phyloP scores from a whole-genome alignment of 2,113 vertebrate genomes.

The Oxygymnocypris stewartii region DNA sequence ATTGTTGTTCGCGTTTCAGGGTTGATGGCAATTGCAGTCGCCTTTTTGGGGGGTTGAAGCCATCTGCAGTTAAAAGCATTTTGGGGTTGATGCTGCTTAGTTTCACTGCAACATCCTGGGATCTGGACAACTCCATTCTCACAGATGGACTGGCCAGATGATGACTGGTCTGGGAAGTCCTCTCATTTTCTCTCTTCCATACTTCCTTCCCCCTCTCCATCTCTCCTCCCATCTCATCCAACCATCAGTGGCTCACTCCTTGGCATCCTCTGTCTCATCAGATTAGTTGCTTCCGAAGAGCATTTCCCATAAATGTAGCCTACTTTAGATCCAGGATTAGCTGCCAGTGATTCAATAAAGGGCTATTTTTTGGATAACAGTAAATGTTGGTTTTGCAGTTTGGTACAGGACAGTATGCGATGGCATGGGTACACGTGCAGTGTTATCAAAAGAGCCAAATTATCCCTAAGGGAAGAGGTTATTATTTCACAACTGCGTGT shows the following conservation, averaged over 20 bases:
- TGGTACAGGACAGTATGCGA: conserved; percentile 50
- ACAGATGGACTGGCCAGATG: conserved; percentile 60
- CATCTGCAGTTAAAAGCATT: conserved; percentile 18
- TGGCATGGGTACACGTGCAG: conserved; percentile 41
- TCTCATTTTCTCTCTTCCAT: conserved; percentile 21
- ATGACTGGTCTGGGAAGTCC: conserved; percentile 58
- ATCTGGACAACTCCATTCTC: conserved; percentile 59
- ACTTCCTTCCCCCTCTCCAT: conserved; percentile 25
- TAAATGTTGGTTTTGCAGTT: conserved; percentile 51
- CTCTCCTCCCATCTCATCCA: conserved; percentile 37
- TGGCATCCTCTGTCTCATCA: conserved; percentile 50
- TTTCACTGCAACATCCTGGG: conserved; percentile 53
- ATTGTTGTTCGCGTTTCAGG: not conserved
- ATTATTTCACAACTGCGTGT: conserved; percentile 53
- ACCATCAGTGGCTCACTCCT: conserved; percentile 44
- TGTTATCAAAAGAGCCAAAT: conserved; percentile 56
- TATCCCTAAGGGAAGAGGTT: conserved; percentile 51
- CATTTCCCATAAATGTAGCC: conserved; percentile 68
- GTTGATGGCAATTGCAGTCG: not conserved
- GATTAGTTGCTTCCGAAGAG: conserved; percentile 65
- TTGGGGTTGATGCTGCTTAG: conserved; percentile 38
- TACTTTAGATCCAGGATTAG: conserved; percentile 69
- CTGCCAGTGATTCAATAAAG: conserved; percentile 72
- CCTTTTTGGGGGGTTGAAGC: not conserved
- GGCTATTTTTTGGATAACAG: conserved; percentile 52